These are phyloP conservation scores for Labeo rohita DNA, from an alignment of 2,113 vertebrate species.

Conservation along the genomic window DNA sequence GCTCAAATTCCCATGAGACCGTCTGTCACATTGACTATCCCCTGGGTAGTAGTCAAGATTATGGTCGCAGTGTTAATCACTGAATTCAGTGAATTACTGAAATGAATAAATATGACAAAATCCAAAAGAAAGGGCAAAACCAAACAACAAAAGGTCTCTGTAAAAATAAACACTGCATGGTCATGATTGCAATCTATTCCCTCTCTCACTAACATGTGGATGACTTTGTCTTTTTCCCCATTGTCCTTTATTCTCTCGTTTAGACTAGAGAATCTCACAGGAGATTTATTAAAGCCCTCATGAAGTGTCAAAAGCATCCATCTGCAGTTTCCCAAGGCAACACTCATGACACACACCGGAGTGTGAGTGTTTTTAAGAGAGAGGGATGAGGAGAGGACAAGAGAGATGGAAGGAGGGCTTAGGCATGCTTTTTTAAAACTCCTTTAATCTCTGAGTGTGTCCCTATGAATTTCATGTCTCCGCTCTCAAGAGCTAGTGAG, in stretches of 20 bases:
- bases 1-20: neutral
- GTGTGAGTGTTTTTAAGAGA: slow-evolving; percentile 16
- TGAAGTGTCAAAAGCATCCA: slow-evolving; percentile 59
- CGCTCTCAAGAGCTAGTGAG: neutral
- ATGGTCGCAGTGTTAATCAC: neutral
- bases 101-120: neutral
- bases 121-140: neutral
- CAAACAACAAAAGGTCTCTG: neutral
- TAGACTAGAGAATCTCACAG: slow-evolving; percentile 60
- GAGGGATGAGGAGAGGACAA: slow-evolving; percentile 32
- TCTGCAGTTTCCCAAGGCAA: slow-evolving; percentile 31
- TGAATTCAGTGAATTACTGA: neutral
- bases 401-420: slow-evolving; percentile 26
- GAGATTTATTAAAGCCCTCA: slow-evolving; percentile 64
- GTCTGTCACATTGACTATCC: neutral
- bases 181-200: neutral
- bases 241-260: slow-evolving; percentile 55
- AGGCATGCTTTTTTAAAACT: slow-evolving; percentile 41
- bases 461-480: slow-evolving; percentile 17
- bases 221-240: slow-evolving; percentile 27
- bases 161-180: neutral
- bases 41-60: slow-evolving; percentile 19
- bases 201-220: slow-evolving; percentile 11
- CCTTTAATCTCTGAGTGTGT: slow-evolving; percentile 29
- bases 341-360: slow-evolving; percentile 4